phyloP scores from a whole-genome alignment of 2,888 invertebrate genomes.

The Andrena chrysosceles region DNA sequence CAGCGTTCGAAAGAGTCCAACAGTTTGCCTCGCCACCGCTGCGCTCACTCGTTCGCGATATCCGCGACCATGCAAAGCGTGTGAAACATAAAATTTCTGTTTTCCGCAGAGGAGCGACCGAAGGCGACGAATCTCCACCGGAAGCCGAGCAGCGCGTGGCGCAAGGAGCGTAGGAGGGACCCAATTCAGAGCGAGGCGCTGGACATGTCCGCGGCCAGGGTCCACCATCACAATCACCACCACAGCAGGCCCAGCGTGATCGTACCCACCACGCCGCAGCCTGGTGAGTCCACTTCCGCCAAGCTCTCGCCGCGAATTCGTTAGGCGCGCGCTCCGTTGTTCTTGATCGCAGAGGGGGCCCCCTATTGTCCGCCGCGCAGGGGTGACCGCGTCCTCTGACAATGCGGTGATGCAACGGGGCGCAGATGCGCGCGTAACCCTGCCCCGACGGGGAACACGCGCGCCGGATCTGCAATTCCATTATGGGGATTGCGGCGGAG shows the following conservation, averaged over 20 bases:
- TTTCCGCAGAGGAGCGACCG: conserved; percentile 80
- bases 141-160: conserved; percentile 83
- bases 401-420: conserved; percentile 57
- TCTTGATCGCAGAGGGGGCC: conserved; percentile 34
- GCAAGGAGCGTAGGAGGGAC: conserved; percentile 83
- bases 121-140: conserved; percentile 81
- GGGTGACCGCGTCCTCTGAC: conserved; percentile 55
- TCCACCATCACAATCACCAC: conserved; percentile 75
- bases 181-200: conserved; percentile 84
- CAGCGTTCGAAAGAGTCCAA: no score
- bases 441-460: conserved; percentile 38
- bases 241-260: conserved; percentile 83
- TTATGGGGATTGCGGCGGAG: not conserved
- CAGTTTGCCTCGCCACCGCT: no score
- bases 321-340: conserved; percentile 51
- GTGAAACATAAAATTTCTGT: conserved; percentile 20
- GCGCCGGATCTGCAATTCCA: not conserved
- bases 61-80: not conserved
- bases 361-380: conserved; percentile 59
- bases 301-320: conserved; percentile 42
- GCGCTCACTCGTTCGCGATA: not conserved
- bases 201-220: conserved; percentile 83
- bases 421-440: conserved; percentile 62
- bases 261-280: conserved; percentile 81
- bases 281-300: conserved; percentile 66